These are phyloP conservation scores for Hirtodrosophila confusa DNA, from an alignment of 2,888 invertebrate genomes.

Conservation along the genomic window DNA sequence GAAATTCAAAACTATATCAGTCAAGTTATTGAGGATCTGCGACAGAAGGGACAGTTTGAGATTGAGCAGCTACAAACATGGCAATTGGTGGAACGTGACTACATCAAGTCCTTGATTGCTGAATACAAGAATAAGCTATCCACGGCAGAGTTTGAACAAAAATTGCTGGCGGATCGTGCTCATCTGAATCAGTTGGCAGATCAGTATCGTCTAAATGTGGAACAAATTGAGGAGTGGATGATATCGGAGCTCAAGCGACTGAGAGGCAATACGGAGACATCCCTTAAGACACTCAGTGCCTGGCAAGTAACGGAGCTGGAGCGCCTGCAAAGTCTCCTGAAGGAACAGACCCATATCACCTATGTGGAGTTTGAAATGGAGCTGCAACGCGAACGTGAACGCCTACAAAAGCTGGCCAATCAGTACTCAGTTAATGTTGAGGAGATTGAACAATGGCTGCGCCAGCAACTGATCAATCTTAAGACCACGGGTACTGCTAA, in stretches of 20 bases:
- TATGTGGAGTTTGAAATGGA: conserved; percentile 80
- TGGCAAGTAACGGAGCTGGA: conserved; percentile 80
- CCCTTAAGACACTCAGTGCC: conserved; percentile 71
- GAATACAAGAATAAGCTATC: conserved; percentile 77
- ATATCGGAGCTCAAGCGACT: conserved; percentile 78
- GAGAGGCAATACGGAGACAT: conserved; percentile 66
- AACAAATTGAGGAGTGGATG: conserved; percentile 82
- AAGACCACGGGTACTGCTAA: conserved; percentile 77
- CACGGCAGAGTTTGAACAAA: conserved; percentile 76
- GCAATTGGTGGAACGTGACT: conserved; percentile 81
- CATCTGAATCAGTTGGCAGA: conserved; percentile 81
- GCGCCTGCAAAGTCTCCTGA: conserved; percentile 74
- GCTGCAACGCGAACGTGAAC: conserved; percentile 74
- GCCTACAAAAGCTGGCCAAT: conserved; percentile 73
- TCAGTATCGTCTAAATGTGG: conserved; percentile 79
- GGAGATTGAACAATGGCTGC: conserved; percentile 81
- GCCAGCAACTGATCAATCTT: conserved; percentile 79
- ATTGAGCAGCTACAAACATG: conserved; percentile 80
- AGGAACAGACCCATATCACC: conserved; percentile 77
- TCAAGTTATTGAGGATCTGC: conserved; percentile 79
- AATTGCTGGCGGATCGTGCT: conserved; percentile 77
- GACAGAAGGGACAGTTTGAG: conserved; percentile 79
- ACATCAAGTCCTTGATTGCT: conserved; percentile 75
- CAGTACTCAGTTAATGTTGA: conserved; percentile 80
- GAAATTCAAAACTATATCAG: conserved; percentile 81